Evolutionary conservation across 2,888 invertebrate genomes (phyloP), one percentile per base, ranked within the genome.

Genomic region (Steinernema hermaphroditum): DNA sequence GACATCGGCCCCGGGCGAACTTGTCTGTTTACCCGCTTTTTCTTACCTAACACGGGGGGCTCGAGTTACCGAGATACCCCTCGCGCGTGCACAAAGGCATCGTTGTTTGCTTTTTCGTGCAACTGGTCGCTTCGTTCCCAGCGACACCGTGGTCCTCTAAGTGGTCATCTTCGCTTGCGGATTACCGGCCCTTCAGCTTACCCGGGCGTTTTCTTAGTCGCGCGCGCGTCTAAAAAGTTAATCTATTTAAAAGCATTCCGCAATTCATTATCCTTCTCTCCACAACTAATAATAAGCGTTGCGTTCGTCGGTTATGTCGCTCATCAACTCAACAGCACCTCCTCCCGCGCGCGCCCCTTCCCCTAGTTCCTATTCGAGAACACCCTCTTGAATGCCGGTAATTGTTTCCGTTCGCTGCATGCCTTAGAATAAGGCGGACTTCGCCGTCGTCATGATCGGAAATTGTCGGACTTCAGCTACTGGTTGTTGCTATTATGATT

Each of bases 1-100:
- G 24, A 50, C 22, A 50, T 16, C 19, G 12, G 12, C 9, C 50
- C 50, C n/a, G n/a, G 24, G 22, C 50, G 1, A 37, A 37, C 6
- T 24, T 29, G 29, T 62, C 16, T 62, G 62, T 32, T 29, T 62
- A 29, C 62, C 27, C 62, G 62, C 62, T 62, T 62, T 29, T 62
- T 62, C 62, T 62, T 62, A 62, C 62, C 62, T 62, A 62, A 62
- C 62, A 62, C 62, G 62, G 62, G n/a, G n/a, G n/a, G 29, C 16
- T 62, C 62, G 62, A 32, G 62, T 62, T 62, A 62, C 62, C 14
- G 27, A 29, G 62, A 12, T 62, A 29, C 62, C 62, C 14, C 27
- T 16, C 62, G 34, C 19, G 22, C n/a, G 62, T 32, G 62, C 62
- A 62, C 62, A 62, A 62, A 62, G 32, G 27, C 32, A 19, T 32